Evolutionary conservation across 2,797 vertebrate species (phyloP).

Genomic region (Pseudochirops cupreus): DNA sequence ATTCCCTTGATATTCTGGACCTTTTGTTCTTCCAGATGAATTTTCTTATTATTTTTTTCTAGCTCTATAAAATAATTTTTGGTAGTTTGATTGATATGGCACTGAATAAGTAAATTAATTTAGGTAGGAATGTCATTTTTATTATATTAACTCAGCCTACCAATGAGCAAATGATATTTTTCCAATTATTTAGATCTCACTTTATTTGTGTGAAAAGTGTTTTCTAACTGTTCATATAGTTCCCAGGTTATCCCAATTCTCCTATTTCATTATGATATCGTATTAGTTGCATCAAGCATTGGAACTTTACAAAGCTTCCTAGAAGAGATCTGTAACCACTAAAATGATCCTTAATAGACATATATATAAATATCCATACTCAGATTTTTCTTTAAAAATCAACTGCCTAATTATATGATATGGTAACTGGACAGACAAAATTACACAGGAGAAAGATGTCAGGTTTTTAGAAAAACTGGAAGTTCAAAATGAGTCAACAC

Average conservation of each 20-base stretch:
- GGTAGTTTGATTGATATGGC: too few relatives aligned
- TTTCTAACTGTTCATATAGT: too few relatives aligned
- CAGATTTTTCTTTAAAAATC: not conserved
- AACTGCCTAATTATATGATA: not conserved
- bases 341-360: not conserved
- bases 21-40: too few relatives aligned
- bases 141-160: too few relatives aligned
- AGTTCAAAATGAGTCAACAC: not conserved
- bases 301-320: not conserved
- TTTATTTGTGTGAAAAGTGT: too few relatives aligned
- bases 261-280: not conserved
- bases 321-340: not conserved
- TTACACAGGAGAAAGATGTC: not conserved
- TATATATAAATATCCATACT: not conserved
- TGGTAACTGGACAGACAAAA: not conserved
- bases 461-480: not conserved
- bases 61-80: too few relatives aligned
- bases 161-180: too few relatives aligned
- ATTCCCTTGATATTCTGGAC: too few relatives aligned
- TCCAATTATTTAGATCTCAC: too few relatives aligned
- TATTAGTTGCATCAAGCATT: not conserved
- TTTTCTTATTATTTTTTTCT: too few relatives aligned
- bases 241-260: not conserved
- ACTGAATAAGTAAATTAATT: too few relatives aligned
- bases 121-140: too few relatives aligned